Percentiles rank a stretch among this genome's conserved stretches.
Evolutionary conservation across 2,797 vertebrate species (phyloP).

Genomic region (Gymnocypris eckloni): DNA sequence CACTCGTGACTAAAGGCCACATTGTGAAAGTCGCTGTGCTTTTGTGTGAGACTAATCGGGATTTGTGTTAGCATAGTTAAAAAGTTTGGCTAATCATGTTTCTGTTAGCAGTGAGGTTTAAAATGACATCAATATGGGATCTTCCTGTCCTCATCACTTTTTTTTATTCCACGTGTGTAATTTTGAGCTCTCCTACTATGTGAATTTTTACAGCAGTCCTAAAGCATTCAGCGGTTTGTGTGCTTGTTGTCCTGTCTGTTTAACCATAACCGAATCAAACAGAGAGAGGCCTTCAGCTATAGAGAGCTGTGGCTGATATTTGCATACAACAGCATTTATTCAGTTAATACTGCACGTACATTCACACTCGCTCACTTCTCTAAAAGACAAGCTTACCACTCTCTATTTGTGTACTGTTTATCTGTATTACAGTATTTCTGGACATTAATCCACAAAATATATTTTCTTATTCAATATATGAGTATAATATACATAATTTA

Average conservation of each 20-base stretch:
- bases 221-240: slow-evolving; percentile 8
- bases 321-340: slow-evolving; percentile 75
- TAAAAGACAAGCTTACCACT: slow-evolving; percentile 41
- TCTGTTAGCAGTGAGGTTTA: not conserved
- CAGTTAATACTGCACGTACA: slow-evolving; percentile 61
- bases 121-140: not conserved
- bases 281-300: slow-evolving; percentile 55
- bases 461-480: not conserved
- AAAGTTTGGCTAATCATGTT: slow-evolving; percentile 25
- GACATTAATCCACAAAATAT: not conserved
- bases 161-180: not conserved
- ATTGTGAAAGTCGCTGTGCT: slow-evolving; percentile 61
- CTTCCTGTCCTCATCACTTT: not conserved
- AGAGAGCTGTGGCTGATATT: slow-evolving; percentile 61
- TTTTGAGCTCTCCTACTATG: slow-evolving; percentile 15
- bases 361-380: slow-evolving; percentile 27
- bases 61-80: slow-evolving; percentile 35
- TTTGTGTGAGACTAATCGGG: slow-evolving; percentile 42
- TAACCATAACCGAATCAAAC: slow-evolving; percentile 69
- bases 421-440: not conserved
- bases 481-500: not conserved
- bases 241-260: slow-evolving; percentile 61
- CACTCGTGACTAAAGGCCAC: slow-evolving; percentile 70
- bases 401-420: not conserved
- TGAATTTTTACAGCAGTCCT: slow-evolving; percentile 33